Evolutionary conservation across 2,888 invertebrate species (phyloP).

Genomic region (Nemotelus pantherinus): DNA sequence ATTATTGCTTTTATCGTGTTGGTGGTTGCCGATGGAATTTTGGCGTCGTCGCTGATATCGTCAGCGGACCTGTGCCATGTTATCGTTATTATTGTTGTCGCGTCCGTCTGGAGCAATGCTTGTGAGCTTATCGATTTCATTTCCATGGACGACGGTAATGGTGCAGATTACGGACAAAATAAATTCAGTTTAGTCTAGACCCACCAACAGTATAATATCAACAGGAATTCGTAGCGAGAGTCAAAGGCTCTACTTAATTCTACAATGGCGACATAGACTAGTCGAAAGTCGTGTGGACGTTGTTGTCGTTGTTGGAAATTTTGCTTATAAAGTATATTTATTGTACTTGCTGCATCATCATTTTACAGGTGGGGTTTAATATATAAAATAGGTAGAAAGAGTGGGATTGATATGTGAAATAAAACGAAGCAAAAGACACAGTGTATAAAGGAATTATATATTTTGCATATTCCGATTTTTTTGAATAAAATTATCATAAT

Average conservation of each 20-base stretch:
- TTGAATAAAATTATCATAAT: too few species aligned
- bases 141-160: slow-evolving; percentile 15
- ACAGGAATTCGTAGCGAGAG: slow-evolving; percentile 9
- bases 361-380: background rate
- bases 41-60: background rate
- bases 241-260: slow-evolving; percentile 9
- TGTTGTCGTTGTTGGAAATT: background rate
- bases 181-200: slow-evolving; percentile 38
- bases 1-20: slow-evolving; percentile 15
- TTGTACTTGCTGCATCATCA: slow-evolving; percentile 21
- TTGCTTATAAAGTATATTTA: slow-evolving; percentile 14
- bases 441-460: too few species aligned
- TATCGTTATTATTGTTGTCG: background rate
- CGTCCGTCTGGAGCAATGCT: background rate
- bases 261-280: slow-evolving; percentile 8
- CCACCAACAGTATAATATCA: background rate
- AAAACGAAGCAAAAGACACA: too few species aligned
- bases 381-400: too few species aligned
- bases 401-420: too few species aligned
- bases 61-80: background rate
- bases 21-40: slow-evolving; percentile 15
- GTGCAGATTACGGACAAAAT: slow-evolving; percentile 19
- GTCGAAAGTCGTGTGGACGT: background rate
- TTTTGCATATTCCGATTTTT: too few species aligned
- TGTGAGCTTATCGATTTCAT: slow-evolving; percentile 22